Base-by-base conservation (phyloP, 2,797 vertebrate genomes). In the Anniella stebbinsi region DNA sequence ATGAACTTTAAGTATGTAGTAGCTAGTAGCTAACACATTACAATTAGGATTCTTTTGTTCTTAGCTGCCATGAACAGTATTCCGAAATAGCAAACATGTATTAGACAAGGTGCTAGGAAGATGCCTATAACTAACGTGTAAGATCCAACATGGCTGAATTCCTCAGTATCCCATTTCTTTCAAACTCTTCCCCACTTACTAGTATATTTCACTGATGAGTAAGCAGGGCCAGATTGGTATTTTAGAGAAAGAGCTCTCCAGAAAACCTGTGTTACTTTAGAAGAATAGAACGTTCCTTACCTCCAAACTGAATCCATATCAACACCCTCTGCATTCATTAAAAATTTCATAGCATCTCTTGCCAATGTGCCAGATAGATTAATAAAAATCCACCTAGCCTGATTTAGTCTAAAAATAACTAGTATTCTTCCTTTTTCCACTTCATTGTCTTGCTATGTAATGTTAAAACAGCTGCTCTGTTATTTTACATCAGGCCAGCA, bases 311-410 rank as follows among this genome's bases (percentile, higher is more conserved):
- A 75, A 18, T 21, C 28, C 89, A 41, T 80, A 72, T 30, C 7
- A 6, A 17, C 15, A 89, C 30, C 4, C 9, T 38, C 81, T 9
- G n/a, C 86, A 67, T 90, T 89, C 77, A 72, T 83, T 41, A 70
- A 82, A 63, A 70, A 57, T 93, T 89, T 92, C 12, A 51, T 28
- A 94, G 93, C 10, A 91, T 38, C 63, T 86, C 75, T 80, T 92
- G 69, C 23, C 51, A 23, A 90, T 45, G 86, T 87, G 90, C 23
- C 75, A 91, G 89, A 23, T 60, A 87, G 87, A 92, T 90, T 36
- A 93, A 92, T 54, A 90, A 92, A 87, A 76, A 91, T 92, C 73
- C 83, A 60, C 87, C 54, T 92, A 93, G 94, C 72, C 88, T 88
- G 23, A 36, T 76, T 80, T 0, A 69, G 89, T 87, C 89, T 93